Percentiles rank a stretch among this genome's conserved stretches.
phyloP scores from a whole-genome alignment of 2,888 invertebrate genomes.

The Ormia ochracea region DNA sequence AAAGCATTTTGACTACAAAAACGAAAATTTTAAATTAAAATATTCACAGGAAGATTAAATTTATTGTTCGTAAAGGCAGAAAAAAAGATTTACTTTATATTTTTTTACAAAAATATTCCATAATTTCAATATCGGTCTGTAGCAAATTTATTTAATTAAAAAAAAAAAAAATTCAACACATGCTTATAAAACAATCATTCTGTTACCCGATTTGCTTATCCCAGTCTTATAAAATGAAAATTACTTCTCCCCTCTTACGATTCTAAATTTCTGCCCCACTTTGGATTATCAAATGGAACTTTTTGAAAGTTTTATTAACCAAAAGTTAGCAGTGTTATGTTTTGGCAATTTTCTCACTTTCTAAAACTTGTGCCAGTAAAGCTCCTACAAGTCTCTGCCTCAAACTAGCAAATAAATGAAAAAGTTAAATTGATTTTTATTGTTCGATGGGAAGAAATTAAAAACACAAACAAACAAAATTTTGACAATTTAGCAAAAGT shows the following conservation, averaged over 20 bases:
- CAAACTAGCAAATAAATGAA: conserved; percentile 18
- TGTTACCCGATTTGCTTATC: not conserved
- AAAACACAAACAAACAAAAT: not conserved
- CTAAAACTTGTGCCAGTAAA: conserved; percentile 9
- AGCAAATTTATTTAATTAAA: conserved; percentile 40
- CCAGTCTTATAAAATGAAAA: not conserved
- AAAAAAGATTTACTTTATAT: not conserved
- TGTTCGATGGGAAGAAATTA: conserved; percentile 2
- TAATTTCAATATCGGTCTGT: not conserved
- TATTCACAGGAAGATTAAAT: no score
- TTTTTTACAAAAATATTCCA: not conserved
- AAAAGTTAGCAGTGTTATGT: conserved; percentile 18
- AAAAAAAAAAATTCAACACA: conserved; percentile 14
- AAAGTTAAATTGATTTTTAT: conserved; percentile 61
- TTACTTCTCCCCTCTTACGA: not conserved
- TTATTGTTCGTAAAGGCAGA: no score
- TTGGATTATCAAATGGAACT: conserved; percentile 37
- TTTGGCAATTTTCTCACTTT: conserved; percentile 31
- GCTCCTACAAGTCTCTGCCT: not conserved
- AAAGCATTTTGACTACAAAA: no score
- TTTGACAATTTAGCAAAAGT: conserved; percentile 14
- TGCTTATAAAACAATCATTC: no score
- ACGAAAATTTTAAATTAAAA: no score
- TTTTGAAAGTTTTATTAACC: conserved; percentile 47
- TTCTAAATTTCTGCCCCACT: conserved; percentile 31